Evolutionary conservation across 30 jellyfish, hydroid and myxozoan genomes (phyloP), one percentile per base, ranked within the genome.

Genomic region (Turritopsis dohrnii): DNA sequence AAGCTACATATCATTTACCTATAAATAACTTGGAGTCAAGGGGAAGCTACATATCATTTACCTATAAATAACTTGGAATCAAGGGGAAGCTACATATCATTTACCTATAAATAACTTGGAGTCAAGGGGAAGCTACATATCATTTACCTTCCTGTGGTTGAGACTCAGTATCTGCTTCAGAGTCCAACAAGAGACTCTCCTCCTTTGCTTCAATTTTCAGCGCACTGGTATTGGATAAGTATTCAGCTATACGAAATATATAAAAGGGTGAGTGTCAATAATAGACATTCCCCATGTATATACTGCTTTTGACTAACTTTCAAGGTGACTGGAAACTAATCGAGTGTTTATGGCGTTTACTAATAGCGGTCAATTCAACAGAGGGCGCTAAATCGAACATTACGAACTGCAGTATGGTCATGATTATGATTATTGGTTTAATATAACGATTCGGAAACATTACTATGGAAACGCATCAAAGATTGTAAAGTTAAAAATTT

Each of bases 231-330:
- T 28, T 84, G 65, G 79, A 79, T 24, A 88, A 75, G 72, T 88
- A 88, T 52, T 88, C 96, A 71, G 96, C 96, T 88, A 41, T 21
- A 73, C 52, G 30, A 18, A 83, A 21, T 54, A 41, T 13, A 41
- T n/a, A 76, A 71, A 29, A 76, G 52, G 52, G 53, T 3, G 53
- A 74, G 52, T 17, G 8, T 41, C 5, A 41, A 3, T 41, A 5
- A 41, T 3, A 41, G 5, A 5, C 13, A 41, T 41, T 41, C 60
- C 60, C n/a, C n/a, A n/a, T n/a, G n/a, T n/a, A n/a, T n/a, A n/a
- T n/a, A n/a, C n/a, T n/a, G n/a, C n/a, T n/a, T n/a, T n/a, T n/a
- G n/a, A n/a, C n/a, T n/a, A n/a, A n/a, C n/a, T n/a, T n/a, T n/a
- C n/a, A n/a, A n/a, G n/a, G n/a, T n/a, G n/a, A n/a, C n/a, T n/a